Base-by-base conservation (phyloP, 2,113 vertebrate genomes). In the Aptenodytes forsteri region DNA sequence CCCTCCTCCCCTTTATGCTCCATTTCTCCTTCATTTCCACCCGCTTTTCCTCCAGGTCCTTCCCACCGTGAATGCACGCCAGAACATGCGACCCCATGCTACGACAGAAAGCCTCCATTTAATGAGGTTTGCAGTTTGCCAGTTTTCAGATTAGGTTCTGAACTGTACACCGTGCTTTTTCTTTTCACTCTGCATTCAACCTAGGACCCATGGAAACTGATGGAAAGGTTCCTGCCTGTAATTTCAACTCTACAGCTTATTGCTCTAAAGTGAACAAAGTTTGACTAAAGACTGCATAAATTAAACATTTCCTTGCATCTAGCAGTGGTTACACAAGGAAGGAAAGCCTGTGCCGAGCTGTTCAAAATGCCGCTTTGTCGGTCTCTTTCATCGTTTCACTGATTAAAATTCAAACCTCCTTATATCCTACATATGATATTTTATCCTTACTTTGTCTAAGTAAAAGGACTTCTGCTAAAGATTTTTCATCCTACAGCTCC, bases 381-480 rank as follows among this genome's bases (percentile, higher is more conserved):
- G n/a, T 75, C 34, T 90, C 79, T 93, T 96, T 88, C 82, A 93
- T 83, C 49, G 3, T 90, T 91, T 83, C 87, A 80, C 58, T 16
- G 36, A 90, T 86, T 91, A 77, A 92, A 92, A 93, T 93, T 93
- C 85, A 90, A 86, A 85, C 44, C 58, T 85, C 56, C 42, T 56
- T 73, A 80, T 72, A 90, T 83, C 25, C 62, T 92, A 77, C 38
- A 11, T 11, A 91, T 92, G 82, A 44, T 46, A 80, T 80, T 95
- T 95, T 82, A 93, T 81, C 86, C 76, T 87, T 87, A 79, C 72
- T 95, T 94, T 80, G 65, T 86, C 58, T 94, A 77, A 88, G 62
- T 58, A 77, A 96, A 95, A 95, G 55, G 29, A 77, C 42, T 94
- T 93, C 15, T 77, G 66, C 87, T 86, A 55, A 83, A 90, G 54